These are phyloP conservation scores for Sparidentex hasta DNA, from an alignment of 2,797 vertebrate species.

Conservation along the genomic window DNA sequence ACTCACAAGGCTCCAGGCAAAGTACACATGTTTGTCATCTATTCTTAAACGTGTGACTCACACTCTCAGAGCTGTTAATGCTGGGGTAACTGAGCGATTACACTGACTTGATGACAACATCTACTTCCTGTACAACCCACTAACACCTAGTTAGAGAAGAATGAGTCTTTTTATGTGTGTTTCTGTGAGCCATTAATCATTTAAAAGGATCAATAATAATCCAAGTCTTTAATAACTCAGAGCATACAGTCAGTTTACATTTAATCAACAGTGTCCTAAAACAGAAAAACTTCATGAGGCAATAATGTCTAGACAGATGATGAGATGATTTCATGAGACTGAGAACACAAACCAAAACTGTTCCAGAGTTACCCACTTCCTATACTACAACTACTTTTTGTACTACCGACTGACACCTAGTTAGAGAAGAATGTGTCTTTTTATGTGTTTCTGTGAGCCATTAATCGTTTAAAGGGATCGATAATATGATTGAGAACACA, in stretches of 20 bases:
- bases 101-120: constrained; percentile 2
- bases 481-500: background rate
- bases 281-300: background rate
- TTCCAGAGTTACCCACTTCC: background rate
- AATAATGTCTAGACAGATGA: constrained; percentile 1
- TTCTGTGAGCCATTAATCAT: background rate
- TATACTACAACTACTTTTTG: constrained; percentile 3
- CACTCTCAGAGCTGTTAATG: background rate
- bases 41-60: constrained; percentile 25
- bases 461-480: background rate
- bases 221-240: background rate
- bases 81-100: constrained; percentile 32
- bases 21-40: constrained; percentile 9
- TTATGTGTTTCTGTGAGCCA: background rate
- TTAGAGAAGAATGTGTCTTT: background rate
- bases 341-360: background rate
- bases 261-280: background rate
- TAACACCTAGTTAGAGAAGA: background rate
- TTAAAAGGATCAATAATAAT: background rate
- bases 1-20: background rate
- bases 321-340: background rate
- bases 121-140: background rate
- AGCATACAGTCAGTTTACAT: no score
- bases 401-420: background rate
- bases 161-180: background rate